Evolutionary conservation across 2,888 invertebrate species (phyloP).

Genomic region (Dicycla oo): DNA sequence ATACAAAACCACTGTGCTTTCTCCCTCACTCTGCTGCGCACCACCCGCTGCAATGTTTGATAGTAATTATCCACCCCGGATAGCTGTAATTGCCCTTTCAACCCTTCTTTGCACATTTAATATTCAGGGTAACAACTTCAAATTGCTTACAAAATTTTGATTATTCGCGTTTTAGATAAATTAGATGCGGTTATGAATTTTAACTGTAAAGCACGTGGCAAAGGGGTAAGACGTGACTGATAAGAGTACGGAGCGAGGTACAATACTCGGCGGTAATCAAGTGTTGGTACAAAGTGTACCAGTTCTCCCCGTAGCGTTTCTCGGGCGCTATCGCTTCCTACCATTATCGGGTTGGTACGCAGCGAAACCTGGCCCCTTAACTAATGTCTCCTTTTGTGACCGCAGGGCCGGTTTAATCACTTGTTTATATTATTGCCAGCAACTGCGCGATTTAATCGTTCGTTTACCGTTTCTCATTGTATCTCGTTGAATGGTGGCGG

Average conservation of each 20-base stretch:
- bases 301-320: slow-evolving; percentile 75
- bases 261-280: slow-evolving; percentile 71
- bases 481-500: slow-evolving; percentile 75
- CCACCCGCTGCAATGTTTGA: slow-evolving; percentile 70
- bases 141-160: slow-evolving; percentile 71
- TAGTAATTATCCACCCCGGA: slow-evolving; percentile 72
- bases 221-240: slow-evolving; percentile 66
- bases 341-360: slow-evolving; percentile 85
- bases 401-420: slow-evolving; percentile 86
- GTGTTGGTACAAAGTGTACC: slow-evolving; percentile 75
- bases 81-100: slow-evolving; percentile 76
- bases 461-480: slow-evolving; percentile 88
- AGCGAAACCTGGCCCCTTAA: slow-evolving; percentile 78
- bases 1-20: slow-evolving; percentile 59
- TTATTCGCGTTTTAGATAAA: slow-evolving; percentile 61
- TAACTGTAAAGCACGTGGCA: slow-evolving; percentile 55
- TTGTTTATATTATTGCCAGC: slow-evolving; percentile 89
- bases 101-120: slow-evolving; percentile 78
- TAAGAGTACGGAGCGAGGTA: slow-evolving; percentile 68
- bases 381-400: slow-evolving; percentile 90
- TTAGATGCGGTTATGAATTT: slow-evolving; percentile 60
- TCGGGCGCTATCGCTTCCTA: slow-evolving; percentile 83
- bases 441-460: slow-evolving; percentile 87
- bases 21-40: slow-evolving; percentile 63
- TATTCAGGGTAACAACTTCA: slow-evolving; percentile 75